Conservation (phyloP, 1,140 invertebrate species). For the Drosophila repleta region DNA sequence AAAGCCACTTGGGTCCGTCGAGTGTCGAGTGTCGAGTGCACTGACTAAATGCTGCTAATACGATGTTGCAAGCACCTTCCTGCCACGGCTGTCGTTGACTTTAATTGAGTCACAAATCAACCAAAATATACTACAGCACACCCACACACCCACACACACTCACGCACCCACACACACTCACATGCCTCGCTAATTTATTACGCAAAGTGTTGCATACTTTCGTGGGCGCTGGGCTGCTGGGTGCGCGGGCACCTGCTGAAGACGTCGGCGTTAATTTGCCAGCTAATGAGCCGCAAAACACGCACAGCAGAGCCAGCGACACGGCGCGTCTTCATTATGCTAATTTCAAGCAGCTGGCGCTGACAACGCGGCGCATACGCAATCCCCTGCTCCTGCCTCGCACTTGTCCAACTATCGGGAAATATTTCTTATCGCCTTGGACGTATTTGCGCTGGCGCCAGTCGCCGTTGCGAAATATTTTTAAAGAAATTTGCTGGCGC, state of each 20-base stretch:
- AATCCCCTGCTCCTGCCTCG: not conserved
- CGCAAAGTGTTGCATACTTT: conserved; percentile 72
- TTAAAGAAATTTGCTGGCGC: conserved; percentile 38
- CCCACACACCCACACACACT: conserved; percentile 37
- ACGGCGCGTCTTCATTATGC: conserved; percentile 66
- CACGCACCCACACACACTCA: conserved; percentile 24
- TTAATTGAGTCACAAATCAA: conserved; percentile 84
- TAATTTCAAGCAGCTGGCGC: conserved; percentile 47
- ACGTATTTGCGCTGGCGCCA: conserved; percentile 60
- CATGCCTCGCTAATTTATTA: conserved; percentile 71
- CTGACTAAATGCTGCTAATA: conserved; percentile 52
- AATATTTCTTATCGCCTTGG: conserved; percentile 39
- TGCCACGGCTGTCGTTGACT: conserved; percentile 68
- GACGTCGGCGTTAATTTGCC: conserved; percentile 72
- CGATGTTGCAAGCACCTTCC: conserved; percentile 57
- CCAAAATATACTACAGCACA: conserved; percentile 78
- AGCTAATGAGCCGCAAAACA: conserved; percentile 74
- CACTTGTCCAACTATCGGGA: conserved; percentile 27
- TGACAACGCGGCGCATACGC: conserved; percentile 54
- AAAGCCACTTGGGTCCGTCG: conserved; percentile 65
- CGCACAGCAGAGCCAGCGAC: conserved; percentile 30
- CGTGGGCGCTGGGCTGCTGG: conserved; percentile 35
- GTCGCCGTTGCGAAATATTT: conserved; percentile 36
- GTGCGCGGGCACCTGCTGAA: conserved; percentile 40
- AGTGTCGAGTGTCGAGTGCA: conserved; percentile 49